phyloP scores from a whole-genome alignment of 2,888 invertebrate genomes.

The Melanchra persicariae region DNA sequence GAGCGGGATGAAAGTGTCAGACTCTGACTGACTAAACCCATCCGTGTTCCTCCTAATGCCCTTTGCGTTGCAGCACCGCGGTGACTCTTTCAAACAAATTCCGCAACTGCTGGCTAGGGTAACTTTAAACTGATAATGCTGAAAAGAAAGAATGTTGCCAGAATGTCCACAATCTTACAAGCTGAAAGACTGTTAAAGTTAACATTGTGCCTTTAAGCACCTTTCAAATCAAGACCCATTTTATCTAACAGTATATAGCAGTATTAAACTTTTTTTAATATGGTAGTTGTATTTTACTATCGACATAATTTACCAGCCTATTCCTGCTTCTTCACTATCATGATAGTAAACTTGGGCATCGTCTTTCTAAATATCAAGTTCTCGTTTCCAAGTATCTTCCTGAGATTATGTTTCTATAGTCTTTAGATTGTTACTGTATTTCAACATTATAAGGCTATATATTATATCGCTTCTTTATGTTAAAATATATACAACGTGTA shows the following conservation, averaged over 20 bases:
- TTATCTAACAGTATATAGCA: slow-evolving; percentile 3
- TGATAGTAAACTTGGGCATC: slow-evolving; percentile 30
- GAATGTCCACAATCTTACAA: too few species aligned
- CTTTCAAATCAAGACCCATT: background rate
- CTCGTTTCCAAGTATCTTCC: slow-evolving; percentile 22
- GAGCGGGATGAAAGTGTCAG: too few species aligned
- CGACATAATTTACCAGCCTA: slow-evolving; percentile 31
- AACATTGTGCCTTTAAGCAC: background rate
- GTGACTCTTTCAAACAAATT: too few species aligned
- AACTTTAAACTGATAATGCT: background rate
- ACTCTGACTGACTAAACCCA: too few species aligned
- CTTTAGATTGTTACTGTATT: slow-evolving; percentile 5
- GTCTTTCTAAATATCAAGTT: slow-evolving; percentile 47
- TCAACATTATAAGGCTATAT: background rate
- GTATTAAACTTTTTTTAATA: background rate
- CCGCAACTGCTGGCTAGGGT: too few species aligned
- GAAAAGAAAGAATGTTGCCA: too few species aligned
- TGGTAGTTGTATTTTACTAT: slow-evolving; percentile 15
- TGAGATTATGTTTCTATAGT: background rate
- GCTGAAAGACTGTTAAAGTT: too few species aligned
- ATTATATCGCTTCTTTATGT: background rate
- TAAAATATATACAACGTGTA: background rate
- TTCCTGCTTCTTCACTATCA: slow-evolving; percentile 19
- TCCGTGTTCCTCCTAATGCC: too few species aligned
- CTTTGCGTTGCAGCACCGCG: too few species aligned